Base-by-base conservation (phyloP, 2,888 invertebrate species). In the Mechanitis messenoides region DNA sequence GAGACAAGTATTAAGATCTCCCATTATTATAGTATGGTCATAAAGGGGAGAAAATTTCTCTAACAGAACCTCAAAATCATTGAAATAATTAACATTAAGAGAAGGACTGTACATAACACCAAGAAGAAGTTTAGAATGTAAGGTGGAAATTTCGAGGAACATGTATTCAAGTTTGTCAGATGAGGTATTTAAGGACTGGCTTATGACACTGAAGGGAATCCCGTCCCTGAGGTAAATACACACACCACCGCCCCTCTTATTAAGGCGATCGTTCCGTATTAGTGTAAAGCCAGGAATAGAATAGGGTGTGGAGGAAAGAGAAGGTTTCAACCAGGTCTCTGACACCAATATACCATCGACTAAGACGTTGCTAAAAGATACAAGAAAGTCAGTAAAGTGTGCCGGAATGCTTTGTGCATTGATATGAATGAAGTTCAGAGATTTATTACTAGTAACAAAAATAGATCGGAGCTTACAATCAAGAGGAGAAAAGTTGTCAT, bases 221-320 rank as follows among this genome's bases (percentile, higher is more conserved):
- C 60, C 35, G 11, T 56, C 42, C 28, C n/a, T n/a, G 7, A 62
- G 9, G 20, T 60, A 65, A 2, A 65, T 60, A 31, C 60, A 61
- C 35, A 61, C 61, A 53, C 60, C 65, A 38, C 60, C 65, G 1
- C 64, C 62, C 11, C 54, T 45, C 6, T 61, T 20, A 3, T 20
- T 2, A 31, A 28, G 50, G 6, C 64, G 53, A 56, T 64, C 64
- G 53, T 64, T 64, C 1, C 61, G 55, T 11, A 61, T 53, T 5
- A 59, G n/a, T 2, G 56, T 53, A n/a, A 60, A 60, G 31, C 53
- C 53, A 28, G 50, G 57, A 11, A 61, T 11, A 46, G 57, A 12
- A 38, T 55, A 58, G 28, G 38, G 47, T n/a, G 46, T 28, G 3
- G 61, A 61, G 9, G 58, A 54, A 46, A 58, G 47, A 9, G 35